These are phyloP conservation scores for Mallotus villosus DNA, from an alignment of 2,797 vertebrate species.

Conservation along the genomic window DNA sequence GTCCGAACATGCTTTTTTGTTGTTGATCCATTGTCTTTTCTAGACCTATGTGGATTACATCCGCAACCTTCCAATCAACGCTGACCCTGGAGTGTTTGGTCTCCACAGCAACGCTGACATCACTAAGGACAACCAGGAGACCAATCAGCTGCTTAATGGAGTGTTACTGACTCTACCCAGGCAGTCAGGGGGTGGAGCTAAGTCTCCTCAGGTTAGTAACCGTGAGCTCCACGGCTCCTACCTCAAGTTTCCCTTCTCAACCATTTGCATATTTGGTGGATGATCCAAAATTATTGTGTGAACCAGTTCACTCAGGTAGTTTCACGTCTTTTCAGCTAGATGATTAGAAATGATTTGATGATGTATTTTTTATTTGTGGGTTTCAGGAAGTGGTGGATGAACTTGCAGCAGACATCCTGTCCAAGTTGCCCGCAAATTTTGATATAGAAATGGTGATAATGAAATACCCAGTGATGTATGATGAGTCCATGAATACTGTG, in stretches of 20 bases:
- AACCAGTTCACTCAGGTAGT: background rate
- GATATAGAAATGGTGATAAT: conserved; percentile 78
- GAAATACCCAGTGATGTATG: conserved; percentile 85
- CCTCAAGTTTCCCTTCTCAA: no score
- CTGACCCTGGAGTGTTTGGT: conserved; percentile 88
- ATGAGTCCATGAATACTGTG: conserved; percentile 95
- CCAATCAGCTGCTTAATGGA: conserved; percentile 87
- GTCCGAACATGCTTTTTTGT: no score
- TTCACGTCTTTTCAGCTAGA: background rate
- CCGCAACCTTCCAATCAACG: conserved; percentile 80
- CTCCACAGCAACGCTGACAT: conserved; percentile 94
- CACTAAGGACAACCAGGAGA: conserved; percentile 94
- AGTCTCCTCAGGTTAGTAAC: conserved; percentile 85
- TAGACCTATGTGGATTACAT: conserved; percentile 87
- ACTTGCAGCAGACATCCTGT: conserved; percentile 84
- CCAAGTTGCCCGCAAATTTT: conserved; percentile 85
- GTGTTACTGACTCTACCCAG: conserved; percentile 89
- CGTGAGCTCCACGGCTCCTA: background rate
- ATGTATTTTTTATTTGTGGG: conserved; percentile 2
- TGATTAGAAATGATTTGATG: conserved; percentile 9
- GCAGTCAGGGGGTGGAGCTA: conserved; percentile 81
- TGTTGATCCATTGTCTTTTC: conserved; percentile 35
- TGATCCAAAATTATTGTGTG: background rate
- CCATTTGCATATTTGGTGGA: background rate
- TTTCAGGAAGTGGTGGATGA: conserved; percentile 87